Conservation (phyloP, 2,113 vertebrate genomes). For the Gadus macrocephalus region DNA sequence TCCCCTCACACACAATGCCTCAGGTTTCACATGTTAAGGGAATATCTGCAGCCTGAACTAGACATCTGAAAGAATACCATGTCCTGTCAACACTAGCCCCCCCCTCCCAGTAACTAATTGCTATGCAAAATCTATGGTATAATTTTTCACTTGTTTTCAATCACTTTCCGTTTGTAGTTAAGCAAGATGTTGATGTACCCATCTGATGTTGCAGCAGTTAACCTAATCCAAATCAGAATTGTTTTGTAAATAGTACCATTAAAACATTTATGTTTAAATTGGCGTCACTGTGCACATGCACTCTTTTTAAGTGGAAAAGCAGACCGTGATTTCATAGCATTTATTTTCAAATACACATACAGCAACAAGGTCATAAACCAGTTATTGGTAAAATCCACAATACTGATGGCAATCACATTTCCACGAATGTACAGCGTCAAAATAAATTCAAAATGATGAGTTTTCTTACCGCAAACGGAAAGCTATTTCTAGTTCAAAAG, state of each 20-base stretch:
- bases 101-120: slow-evolving; percentile 66
- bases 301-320: background rate
- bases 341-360: slow-evolving; percentile 99
- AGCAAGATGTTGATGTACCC: slow-evolving; percentile 71
- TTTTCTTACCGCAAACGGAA: slow-evolving; percentile 56
- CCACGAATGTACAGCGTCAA: slow-evolving; percentile 83
- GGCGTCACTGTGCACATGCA: slow-evolving; percentile 19
- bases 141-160: slow-evolving; percentile 60
- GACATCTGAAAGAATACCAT: slow-evolving; percentile 32
- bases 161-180: slow-evolving; percentile 63
- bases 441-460: slow-evolving; percentile 52
- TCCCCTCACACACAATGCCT: slow-evolving; percentile 36
- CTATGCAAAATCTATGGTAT: slow-evolving; percentile 75
- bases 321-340: slow-evolving; percentile 73
- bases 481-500: slow-evolving; percentile 30
- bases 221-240: slow-evolving; percentile 72
- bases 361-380: slow-evolving; percentile 91
- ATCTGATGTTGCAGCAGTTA: slow-evolving; percentile 75
- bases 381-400: slow-evolving; percentile 93
- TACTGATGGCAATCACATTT: slow-evolving; percentile 89
- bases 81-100: slow-evolving; percentile 29
- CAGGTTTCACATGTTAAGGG: slow-evolving; percentile 62
- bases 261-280: slow-evolving; percentile 80
- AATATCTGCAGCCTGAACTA: slow-evolving; percentile 33
- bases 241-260: slow-evolving; percentile 81